Evolutionary conservation across 2,113 vertebrate genomes (phyloP).

Genomic region (western clawed frog (Xenopus tropicalis)): UCB_Xtro_10.0 CM004447.2:112253501-112254000

Average conservation of each 20-base stretch:
- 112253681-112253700: constrained; percentile 76
- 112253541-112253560: constrained; percentile 71
- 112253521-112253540: constrained; percentile 61
- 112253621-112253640: constrained; percentile 73
- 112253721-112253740: constrained; percentile 74
- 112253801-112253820: constrained; percentile 65
- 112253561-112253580: constrained; percentile 76
- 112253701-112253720: constrained; percentile 68
- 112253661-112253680: constrained; percentile 83
- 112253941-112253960: constrained; percentile 61
- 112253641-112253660: constrained; percentile 77
- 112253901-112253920: constrained; percentile 46
- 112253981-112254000: too few species aligned
- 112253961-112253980: constrained; percentile 14
- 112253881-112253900: constrained; percentile 67
- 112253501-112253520: constrained; percentile 67
- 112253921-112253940: constrained; percentile 63
- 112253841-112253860: constrained; percentile 77
- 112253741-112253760: constrained; percentile 73
- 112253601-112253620: constrained; percentile 73
- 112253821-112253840: constrained; percentile 72
- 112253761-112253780: constrained; percentile 73
- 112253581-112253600: constrained; percentile 71
- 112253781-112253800: constrained; percentile 57
- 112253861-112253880: constrained; percentile 66